These are phyloP conservation scores for Cataglyphis albicans DNA, from an alignment of 2,888 invertebrate genomes.

Conservation along the genomic window DNA sequence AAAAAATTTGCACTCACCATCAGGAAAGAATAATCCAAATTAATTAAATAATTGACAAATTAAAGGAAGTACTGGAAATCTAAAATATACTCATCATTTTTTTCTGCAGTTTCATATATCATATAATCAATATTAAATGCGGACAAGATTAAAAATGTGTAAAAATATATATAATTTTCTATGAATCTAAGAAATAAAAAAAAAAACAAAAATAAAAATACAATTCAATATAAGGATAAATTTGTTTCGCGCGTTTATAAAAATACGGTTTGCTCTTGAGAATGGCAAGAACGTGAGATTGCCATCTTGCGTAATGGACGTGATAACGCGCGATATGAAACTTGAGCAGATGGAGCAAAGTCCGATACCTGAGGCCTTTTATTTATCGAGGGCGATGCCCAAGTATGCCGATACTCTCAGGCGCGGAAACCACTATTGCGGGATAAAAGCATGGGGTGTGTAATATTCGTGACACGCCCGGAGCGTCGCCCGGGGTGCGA, in stretches of 20 bases:
- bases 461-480: conserved; percentile 13
- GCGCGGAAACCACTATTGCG: conserved; percentile 17
- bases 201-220: not conserved
- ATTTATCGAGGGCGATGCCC: conserved; percentile 36
- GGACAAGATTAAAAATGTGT: not conserved
- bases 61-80: not conserved
- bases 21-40: not conserved
- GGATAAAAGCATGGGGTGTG: conserved; percentile 35
- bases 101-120: conserved; percentile 3
- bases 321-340: conserved; percentile 32
- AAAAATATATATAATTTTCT: conserved; percentile 26
- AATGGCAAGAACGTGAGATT: conserved; percentile 1
- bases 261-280: conserved; percentile 1
- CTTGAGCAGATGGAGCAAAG: conserved; percentile 12
- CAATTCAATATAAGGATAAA: not conserved
- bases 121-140: not conserved
- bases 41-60: not conserved
- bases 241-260: conserved; percentile 20
- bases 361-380: not conserved
- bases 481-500: conserved; percentile 21
- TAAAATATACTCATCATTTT: not conserved
- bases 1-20: not conserved
- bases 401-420: conserved; percentile 31
- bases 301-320: conserved; percentile 38
- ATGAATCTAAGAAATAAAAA: not conserved